Conservation (phyloP, 2,797 vertebrate species). For the Malurus leucopterus region DNA sequence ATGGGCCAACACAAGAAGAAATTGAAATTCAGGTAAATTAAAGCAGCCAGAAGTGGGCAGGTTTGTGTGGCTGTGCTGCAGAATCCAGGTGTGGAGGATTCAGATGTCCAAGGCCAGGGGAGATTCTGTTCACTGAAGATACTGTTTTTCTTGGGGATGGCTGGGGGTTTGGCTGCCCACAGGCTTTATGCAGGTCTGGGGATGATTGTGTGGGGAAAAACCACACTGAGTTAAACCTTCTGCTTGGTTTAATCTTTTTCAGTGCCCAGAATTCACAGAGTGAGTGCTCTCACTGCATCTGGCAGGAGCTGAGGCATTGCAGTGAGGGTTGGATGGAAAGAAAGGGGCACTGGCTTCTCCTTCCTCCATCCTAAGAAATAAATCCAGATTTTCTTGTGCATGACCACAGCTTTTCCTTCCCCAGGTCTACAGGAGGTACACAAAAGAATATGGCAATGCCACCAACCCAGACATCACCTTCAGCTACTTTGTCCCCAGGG, state of each 20-base stretch:
- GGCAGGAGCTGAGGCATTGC: neutral
- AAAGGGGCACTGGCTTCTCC: neutral
- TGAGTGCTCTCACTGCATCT: neutral
- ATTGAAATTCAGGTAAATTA: slow-evolving; percentile 84
- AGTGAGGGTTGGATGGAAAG: neutral
- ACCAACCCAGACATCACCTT: slow-evolving; percentile 88
- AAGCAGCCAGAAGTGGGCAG: neutral
- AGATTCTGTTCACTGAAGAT: neutral
- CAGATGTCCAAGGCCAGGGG: neutral
- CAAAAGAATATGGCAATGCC: slow-evolving; percentile 83
- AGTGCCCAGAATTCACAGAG: neutral
- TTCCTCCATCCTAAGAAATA: neutral
- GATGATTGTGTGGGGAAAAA: neutral
- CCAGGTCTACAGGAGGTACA: slow-evolving; percentile 89
- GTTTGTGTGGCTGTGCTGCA: neutral
- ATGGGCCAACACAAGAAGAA: slow-evolving; percentile 78
- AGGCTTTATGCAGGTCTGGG: neutral
- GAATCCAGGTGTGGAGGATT: neutral
- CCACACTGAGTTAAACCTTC: neutral
- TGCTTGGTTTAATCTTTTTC: neutral
- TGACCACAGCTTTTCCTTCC: neutral
- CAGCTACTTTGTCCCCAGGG: slow-evolving; percentile 76
- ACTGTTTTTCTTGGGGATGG: neutral
- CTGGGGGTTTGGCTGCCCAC: neutral
- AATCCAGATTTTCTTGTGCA: neutral